Base-by-base conservation (phyloP, 2,113 vertebrate species). In the Nesogale talazaci region DNA sequence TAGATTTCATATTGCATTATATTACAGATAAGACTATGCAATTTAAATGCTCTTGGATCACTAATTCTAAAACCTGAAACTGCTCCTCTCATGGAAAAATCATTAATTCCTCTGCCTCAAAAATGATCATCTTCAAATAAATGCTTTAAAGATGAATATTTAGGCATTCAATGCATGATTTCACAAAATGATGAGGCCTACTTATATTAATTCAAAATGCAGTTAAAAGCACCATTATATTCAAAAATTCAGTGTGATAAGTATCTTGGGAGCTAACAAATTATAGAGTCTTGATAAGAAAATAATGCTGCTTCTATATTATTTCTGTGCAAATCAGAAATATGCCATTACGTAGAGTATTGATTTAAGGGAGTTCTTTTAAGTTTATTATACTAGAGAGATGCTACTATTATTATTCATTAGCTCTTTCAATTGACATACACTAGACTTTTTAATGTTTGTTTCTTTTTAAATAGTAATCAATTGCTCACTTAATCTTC, bases 191-290 rank as follows among this genome's bases (percentile, higher is more conserved):
- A 84, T 91, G 20, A 14, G 52, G 5, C 1, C 57, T 42, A 4
- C 1, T 85, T 76, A 63, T 2, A 91, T 69, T 90, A 94, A 93
- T 56, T 87, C 69, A 87, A 4, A 59, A n/a, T 69, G 22, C 23
- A 70, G 3, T 67, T 83, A 52, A 76, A 83, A 76, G 15, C 15
- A 88, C 70, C 14, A 56, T 88, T 63, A 63, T 34, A 78, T 65
- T 83, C 9, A 61, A 42, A 42, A 92, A 83, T 59, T 75, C 8
- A 77, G 3, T 38, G 79, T 38, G 25, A 25, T 91, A 76, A 88
- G 16, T 91, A 88, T 95, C 46, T 87, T 81, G 56, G 57, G n/a
- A 95, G 94, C 42, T 94, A 96, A 88, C 5, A 56, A 6, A 84
- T 19, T 79, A 59, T 4, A 16, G 16, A 85, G 75, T 96, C 94